Percentiles rank a stretch among this genome's conserved stretches.
Evolutionary conservation across 2,888 invertebrate species (phyloP).

Genomic region (Psococerastis gibbosa): DNA sequence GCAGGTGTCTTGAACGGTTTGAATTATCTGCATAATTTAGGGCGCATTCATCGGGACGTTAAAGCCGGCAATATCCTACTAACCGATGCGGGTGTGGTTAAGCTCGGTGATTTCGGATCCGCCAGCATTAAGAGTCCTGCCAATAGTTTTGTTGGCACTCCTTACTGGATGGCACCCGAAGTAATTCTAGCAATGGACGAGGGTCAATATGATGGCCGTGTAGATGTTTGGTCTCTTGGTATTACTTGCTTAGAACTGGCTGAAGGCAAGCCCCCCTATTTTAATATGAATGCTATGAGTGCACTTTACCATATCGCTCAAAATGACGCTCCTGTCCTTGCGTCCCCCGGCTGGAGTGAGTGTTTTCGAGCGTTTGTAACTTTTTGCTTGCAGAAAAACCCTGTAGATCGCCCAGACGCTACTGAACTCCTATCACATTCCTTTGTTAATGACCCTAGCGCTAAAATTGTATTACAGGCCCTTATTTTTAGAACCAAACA

Average conservation of each 20-base stretch:
- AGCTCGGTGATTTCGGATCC: slow-evolving; percentile 92
- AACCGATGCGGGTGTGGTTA: slow-evolving; percentile 91
- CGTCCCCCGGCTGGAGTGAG: slow-evolving; percentile 76
- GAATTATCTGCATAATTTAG: slow-evolving; percentile 80
- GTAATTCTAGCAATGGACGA: slow-evolving; percentile 99
- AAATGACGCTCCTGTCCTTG: slow-evolving; percentile 88
- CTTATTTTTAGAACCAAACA: slow-evolving; percentile 88
- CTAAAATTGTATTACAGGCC: slow-evolving; percentile 52
- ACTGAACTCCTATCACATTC: slow-evolving; percentile 51
- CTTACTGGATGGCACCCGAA: slow-evolving; percentile 99
- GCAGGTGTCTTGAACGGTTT: slow-evolving; percentile 86
- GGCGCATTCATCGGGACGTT: slow-evolving; percentile 68
- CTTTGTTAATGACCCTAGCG: slow-evolving; percentile 21
- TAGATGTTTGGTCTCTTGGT: slow-evolving; percentile 98
- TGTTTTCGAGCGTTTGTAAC: slow-evolving; percentile 88
- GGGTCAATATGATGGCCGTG: slow-evolving; percentile 97
- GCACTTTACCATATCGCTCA: slow-evolving; percentile 99
- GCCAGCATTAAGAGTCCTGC: slow-evolving; percentile 95
- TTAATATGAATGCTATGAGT: slow-evolving; percentile 99
- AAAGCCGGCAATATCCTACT: slow-evolving; percentile 98
- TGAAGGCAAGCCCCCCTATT: slow-evolving; percentile 96
- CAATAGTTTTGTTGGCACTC: slow-evolving; percentile 97
- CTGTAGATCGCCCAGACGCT: slow-evolving; percentile 74
- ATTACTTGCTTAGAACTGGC: slow-evolving; percentile 98
- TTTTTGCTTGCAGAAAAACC: slow-evolving; percentile 85